These are phyloP conservation scores for Acleris laterana DNA, from an alignment of 2,888 invertebrate species.

Conservation along the genomic window DNA sequence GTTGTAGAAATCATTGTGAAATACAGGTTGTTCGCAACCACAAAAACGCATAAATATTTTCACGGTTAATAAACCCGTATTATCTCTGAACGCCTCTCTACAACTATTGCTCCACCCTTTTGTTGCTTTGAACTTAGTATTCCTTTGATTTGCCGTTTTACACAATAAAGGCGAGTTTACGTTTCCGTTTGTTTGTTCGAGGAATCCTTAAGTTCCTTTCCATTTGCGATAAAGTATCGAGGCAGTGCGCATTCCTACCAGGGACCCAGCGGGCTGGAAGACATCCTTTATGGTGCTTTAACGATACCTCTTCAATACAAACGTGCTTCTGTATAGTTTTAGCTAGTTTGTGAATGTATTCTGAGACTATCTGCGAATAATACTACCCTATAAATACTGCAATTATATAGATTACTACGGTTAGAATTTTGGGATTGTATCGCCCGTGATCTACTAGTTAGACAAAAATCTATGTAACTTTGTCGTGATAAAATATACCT, in stretches of 20 bases:
- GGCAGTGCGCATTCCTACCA: slow-evolving; percentile 63
- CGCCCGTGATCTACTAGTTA: no score
- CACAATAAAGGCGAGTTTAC: slow-evolving; percentile 72
- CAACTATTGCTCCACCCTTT: slow-evolving; percentile 58
- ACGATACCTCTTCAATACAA: slow-evolving; percentile 49
- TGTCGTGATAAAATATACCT: no score
- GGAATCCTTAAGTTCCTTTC: slow-evolving; percentile 71
- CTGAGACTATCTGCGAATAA: background rate
- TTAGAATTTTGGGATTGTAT: no score
- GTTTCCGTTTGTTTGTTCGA: slow-evolving; percentile 74
- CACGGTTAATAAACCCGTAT: slow-evolving; percentile 34
- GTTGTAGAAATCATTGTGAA: no score
- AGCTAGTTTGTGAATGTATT: background rate
- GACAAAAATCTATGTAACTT: no score
- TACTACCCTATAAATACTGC: no score
- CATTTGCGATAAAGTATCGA: slow-evolving; percentile 74
- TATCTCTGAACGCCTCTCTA: slow-evolving; percentile 42
- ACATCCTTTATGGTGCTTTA: slow-evolving; percentile 59
- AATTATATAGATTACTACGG: no score
- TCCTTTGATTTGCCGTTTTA: slow-evolving; percentile 71
- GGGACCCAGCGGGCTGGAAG: slow-evolving; percentile 69
- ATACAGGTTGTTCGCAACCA: no score
- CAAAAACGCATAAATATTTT: background rate
- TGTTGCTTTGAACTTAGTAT: slow-evolving; percentile 61
- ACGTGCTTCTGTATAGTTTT: slow-evolving; percentile 23